Base-by-base conservation (phyloP, 2,113 vertebrate species). In the Passer montanus region DNA sequence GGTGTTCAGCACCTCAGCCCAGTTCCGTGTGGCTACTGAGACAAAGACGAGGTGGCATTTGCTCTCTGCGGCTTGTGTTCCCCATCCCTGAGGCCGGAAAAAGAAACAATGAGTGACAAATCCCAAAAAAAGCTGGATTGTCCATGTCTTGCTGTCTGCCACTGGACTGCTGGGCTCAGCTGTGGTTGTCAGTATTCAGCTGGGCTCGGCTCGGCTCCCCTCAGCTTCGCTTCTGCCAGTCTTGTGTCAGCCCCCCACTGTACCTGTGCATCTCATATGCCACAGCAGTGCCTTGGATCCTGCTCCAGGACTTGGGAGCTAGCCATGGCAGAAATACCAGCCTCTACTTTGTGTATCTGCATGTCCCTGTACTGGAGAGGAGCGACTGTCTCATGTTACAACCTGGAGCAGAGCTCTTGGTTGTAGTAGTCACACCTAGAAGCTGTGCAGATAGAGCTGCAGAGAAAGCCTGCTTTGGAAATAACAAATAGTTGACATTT, bases 41-140 rank as follows among this genome's bases (percentile, higher is more conserved):
- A 52, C 33, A 44, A 27, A 52, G 33, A 44, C 33, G 52, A 22
- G 33, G 15, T 33, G 22, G 9, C 11, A 21, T 44, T 68, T 59
- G 27, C 37, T 68, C 27, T 44, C 14, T 15, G 17, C 0, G 0
- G 33, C 37, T 44, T 59, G 14, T 0, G 0, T 44, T 77, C 33
- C 27, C 44, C 2, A 1, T 52, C 14, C 9, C 33, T 18, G 37
- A 59, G 33, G 17, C 33, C 0, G 0, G 28, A 33, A 37, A 4
- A 77, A 33, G 63, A 52, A 37, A 15, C 27, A 15, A 2, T 18
- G 37, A 44, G 2, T 5, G 17, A 37, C 11, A 60, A 44, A 33
- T 43, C 6, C 26, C 33, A 9, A 0, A 18, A 44, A 68, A 37
- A 37, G 14, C 33, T 44, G 53, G 14, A 18, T 44, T 68, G 37